Base-by-base conservation (phyloP, 2,113 vertebrate species). In the Manacus vitellinus region DNA sequence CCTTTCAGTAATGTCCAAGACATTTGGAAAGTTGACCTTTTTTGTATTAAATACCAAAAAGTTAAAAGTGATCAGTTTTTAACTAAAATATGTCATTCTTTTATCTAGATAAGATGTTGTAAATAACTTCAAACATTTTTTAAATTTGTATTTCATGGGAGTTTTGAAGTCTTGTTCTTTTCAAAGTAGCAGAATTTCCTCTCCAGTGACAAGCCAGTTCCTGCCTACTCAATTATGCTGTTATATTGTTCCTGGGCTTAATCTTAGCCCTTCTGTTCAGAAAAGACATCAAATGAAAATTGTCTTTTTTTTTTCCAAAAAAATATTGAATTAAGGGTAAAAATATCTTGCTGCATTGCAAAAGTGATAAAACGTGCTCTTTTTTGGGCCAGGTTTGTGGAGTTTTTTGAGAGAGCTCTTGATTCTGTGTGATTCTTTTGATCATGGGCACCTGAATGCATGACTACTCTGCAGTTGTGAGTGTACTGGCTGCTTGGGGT, bases 141-240 rank as follows among this genome's bases (percentile, higher is more conserved):
- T 0, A 56, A 72, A 85, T 76, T 65, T 70, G 4, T 56, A 35
- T 90, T 93, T 88, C 49, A 18, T 75, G 25, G 44, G 15, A 54
- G 9, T 90, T 88, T 72, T 55, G 75, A 90, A 63, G 49, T 33
- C 66, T 93, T 83, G 17, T 72, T 94, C 15, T 33, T 58, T 92
- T 90, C 66, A 94, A 82, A 85, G n/a, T 4, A 73, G 22, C 44
- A 92, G 44, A 77, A 79, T 88, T 93, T 95, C 54, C 63, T 90
- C 58, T 72, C 28, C 72, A 80, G 49, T 85, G 74, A 68, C 58
- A 76, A 56, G 33, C 28, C n/a, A 61, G 49, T 79, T 92, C 74
- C 88, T 90, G 58, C 23, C 56, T 85, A 31, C 30, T 95, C 52
- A 82, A 0, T 78, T 76, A 90, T 8, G 5, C 8, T 33, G 12